Evolutionary conservation across 37 sponge, comb jelly and placozoan genomes (phyloP).

Genomic region (Cladorhizidae sp.): DNA sequence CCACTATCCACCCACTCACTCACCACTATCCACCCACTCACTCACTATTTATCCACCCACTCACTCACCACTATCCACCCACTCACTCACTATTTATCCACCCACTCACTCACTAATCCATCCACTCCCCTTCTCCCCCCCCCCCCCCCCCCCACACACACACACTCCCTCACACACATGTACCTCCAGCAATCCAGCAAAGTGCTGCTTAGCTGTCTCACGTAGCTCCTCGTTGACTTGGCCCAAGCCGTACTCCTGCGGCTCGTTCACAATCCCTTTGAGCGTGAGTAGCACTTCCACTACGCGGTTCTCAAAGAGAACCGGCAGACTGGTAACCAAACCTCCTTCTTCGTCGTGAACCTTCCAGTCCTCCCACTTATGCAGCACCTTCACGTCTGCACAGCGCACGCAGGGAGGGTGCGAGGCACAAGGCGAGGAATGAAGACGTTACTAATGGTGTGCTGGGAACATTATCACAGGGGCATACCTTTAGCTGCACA

Average conservation of each 20-base stretch:
- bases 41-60: too few relatives aligned
- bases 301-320: conserved; percentile 87
- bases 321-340: conserved; percentile 81
- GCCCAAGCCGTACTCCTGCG: background rate
- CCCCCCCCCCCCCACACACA: too few relatives aligned
- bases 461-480: background rate
- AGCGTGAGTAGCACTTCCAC: conserved; percentile 83
- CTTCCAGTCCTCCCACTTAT: conserved; percentile 87
- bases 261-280: conserved; percentile 80
- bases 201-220: conserved; percentile 22
- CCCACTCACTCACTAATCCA: background rate
- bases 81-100: background rate
- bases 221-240: conserved; percentile 11
- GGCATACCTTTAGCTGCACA: conserved; percentile 63
- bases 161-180: background rate
- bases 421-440: background rate
- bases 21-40: background rate
- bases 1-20: too few relatives aligned
- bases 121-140: background rate
- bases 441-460: background rate
- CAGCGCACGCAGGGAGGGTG: background rate
- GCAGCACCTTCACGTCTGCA: conserved; percentile 73
- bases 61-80: too few relatives aligned
- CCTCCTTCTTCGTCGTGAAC: conserved; percentile 86
- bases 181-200: conserved; percentile 55